Percentiles rank a stretch among this genome's conserved stretches.
Evolutionary conservation across 2,888 invertebrate genomes (phyloP).

Genomic region (Andrena bicolor): DNA sequence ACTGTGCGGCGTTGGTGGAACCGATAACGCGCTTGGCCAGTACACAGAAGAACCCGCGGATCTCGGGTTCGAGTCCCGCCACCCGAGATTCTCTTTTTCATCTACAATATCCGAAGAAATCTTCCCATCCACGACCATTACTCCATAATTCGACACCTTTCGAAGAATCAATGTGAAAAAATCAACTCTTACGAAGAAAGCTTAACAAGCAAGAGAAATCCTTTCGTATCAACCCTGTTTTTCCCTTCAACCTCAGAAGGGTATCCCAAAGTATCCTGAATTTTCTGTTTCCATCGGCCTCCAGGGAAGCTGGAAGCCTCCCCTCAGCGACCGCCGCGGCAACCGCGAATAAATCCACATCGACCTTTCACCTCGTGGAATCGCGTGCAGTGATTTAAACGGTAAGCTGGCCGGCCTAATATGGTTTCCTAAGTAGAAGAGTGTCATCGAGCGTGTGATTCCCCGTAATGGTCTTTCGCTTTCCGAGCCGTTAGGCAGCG

Average conservation of each 20-base stretch:
- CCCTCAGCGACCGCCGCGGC: conserved; percentile 36
- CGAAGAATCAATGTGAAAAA: no score
- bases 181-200: no score
- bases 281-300: conserved; percentile 5
- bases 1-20: no score
- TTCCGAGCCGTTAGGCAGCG: conserved; percentile 73
- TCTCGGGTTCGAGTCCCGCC: no score
- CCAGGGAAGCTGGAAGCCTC: conserved; percentile 20
- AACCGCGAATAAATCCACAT: conserved; percentile 69
- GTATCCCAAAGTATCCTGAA: neutral
- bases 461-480: conserved; percentile 76
- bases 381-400: conserved; percentile 71
- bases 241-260: neutral
- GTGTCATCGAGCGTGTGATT: conserved; percentile 78
- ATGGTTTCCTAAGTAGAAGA: conserved; percentile 76
- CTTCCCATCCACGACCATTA: no score
- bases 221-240: neutral
- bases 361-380: conserved; percentile 66
- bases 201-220: neutral
- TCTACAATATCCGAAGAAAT: no score
- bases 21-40: no score
- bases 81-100: no score
- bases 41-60: no score
- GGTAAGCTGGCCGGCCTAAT: conserved; percentile 65
- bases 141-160: neutral